phyloP scores from a whole-genome alignment of 1,140 invertebrate genomes.

The Copidosoma floridanum region DNA sequence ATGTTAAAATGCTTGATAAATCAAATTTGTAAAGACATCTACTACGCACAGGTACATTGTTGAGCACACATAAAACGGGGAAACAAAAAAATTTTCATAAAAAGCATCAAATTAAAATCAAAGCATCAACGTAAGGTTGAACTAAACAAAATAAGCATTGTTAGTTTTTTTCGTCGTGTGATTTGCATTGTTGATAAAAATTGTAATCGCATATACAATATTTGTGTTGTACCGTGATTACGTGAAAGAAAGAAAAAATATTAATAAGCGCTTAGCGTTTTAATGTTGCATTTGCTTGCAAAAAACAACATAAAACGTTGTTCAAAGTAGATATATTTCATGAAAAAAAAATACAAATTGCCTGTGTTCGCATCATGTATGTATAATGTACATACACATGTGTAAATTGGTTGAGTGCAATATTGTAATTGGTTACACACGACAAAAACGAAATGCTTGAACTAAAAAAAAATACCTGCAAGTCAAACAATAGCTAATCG shows the following conservation, averaged over 20 bases:
- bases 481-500: conserved; percentile 37
- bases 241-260: too few relatives aligned
- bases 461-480: conserved; percentile 38
- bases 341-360: conserved; percentile 10
- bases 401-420: conserved; percentile 19
- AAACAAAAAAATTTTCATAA: conserved; percentile 9
- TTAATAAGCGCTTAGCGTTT: too few relatives aligned
- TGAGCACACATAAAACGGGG: conserved; percentile 17
- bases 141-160: conserved; percentile 20
- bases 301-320: too few relatives aligned
- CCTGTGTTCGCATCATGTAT: conserved; percentile 1
- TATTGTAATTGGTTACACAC: conserved; percentile 26
- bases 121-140: conserved; percentile 21
- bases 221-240: too few relatives aligned
- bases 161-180: conserved; percentile 26
- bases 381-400: neutral
- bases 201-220: too few relatives aligned
- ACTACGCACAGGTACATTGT: conserved; percentile 2
- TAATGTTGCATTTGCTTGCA: too few relatives aligned
- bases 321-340: too few relatives aligned
- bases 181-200: conserved; percentile 7
- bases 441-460: conserved; percentile 25
- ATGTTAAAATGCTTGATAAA: too few relatives aligned
- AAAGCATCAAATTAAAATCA: conserved; percentile 18
- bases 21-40: too few relatives aligned